These are phyloP conservation scores for Coregonus ussuriensis DNA, from an alignment of 2,797 vertebrate species.

Conservation along the genomic window DNA sequence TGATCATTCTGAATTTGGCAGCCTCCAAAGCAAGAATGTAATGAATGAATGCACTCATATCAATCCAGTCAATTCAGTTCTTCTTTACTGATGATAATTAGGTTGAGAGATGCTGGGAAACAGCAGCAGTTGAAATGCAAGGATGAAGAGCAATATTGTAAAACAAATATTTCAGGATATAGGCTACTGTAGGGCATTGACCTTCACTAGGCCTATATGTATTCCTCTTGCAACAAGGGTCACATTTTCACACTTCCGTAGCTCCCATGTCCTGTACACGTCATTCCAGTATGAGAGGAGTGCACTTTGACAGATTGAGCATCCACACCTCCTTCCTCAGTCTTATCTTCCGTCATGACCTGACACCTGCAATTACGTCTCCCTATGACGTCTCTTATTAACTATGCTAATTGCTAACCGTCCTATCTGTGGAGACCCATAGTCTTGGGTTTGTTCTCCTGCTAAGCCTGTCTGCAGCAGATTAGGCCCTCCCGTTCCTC, in stretches of 20 bases:
- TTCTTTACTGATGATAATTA: slow-evolving; percentile 41
- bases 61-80: slow-evolving; percentile 47
- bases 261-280: background rate
- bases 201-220: too few relatives aligned
- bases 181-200: too few relatives aligned
- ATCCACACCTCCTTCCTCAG: slow-evolving; percentile 22
- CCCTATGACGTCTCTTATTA: slow-evolving; percentile 64
- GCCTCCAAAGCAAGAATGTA: slow-evolving; percentile 58
- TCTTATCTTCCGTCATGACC: slow-evolving; percentile 48
- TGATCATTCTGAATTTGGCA: slow-evolving; percentile 71
- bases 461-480: slow-evolving; percentile 74
- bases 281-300: slow-evolving; percentile 4
- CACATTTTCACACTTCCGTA: background rate
- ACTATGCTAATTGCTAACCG: slow-evolving; percentile 75
- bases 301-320: slow-evolving; percentile 7
- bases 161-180: too few relatives aligned
- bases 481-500: slow-evolving; percentile 70
- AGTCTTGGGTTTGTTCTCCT: slow-evolving; percentile 61
- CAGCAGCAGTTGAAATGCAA: too few relatives aligned
- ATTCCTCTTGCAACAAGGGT: too few relatives aligned
- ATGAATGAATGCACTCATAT: slow-evolving; percentile 49
- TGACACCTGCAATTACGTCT: slow-evolving; percentile 56
- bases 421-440: slow-evolving; percentile 70
- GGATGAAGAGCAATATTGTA: too few relatives aligned
- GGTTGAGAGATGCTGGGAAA: background rate